Evolutionary conservation across 2,888 invertebrate species (phyloP), one percentile per base, ranked within the genome.

Genomic region (Mimachlamys varia): DNA sequence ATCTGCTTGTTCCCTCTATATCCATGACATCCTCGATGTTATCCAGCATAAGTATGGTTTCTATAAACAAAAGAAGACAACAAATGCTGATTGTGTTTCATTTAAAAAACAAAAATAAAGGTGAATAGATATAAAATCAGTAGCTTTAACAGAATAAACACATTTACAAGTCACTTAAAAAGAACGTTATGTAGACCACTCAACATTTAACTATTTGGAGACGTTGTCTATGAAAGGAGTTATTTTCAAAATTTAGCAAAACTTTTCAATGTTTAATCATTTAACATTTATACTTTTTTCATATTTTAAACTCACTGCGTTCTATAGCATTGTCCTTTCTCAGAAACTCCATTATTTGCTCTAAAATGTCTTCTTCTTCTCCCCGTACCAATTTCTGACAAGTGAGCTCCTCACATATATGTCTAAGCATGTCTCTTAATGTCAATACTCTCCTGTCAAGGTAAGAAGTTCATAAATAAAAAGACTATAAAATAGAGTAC

Each of bases 11-110:
- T 62, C 62, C 62, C 62, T 62, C 62, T 62, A 0, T 10, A 22
- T 62, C 62, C 22, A 62, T n/a, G 1, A 62, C 62, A 62, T 62
- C 62, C 22, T 62, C 62, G 10, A 62, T 62, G 62, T 62, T 62
- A n/a, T 62, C 62, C n/a, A 62, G 62, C n/a, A 62, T n/a, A 19
- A 62, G n/a, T 62, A 62, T 62, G 62, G 62, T 62, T 62, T 62
- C 62, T 62, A 22, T 19, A 53, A 19, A 53, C 19, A 44, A 44
- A 44, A 44, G 3, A 44, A 44, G 44, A 44, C 4, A 44, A 44
- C 44, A 44, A 44, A 44, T 3, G 7, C 44, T 44, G 44, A 44
- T 44, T 3, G 7, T 7, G 44, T 44, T 44, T 5, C 44, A 5
- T 44, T 44, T 5, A 3, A 44, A 44, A 44, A 44, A 7, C 3